Base-by-base conservation (phyloP, 2,888 invertebrate species). In the Lasioglossum oenotherae region DNA sequence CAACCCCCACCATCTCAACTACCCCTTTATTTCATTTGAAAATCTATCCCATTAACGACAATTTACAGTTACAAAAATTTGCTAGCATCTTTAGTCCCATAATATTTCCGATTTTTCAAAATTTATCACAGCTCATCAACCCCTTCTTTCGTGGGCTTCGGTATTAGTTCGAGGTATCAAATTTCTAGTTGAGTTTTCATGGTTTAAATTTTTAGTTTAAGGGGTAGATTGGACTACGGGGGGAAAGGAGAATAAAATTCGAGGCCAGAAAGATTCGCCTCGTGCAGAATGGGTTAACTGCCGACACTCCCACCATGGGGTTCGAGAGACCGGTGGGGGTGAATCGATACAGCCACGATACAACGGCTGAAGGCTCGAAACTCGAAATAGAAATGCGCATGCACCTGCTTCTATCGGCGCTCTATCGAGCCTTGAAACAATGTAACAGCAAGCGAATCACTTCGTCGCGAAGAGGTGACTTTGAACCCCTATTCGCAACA, bases 261-360 rank as follows among this genome's bases (percentile, higher is more conserved):
- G 60, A 44, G 27, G 14, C 12, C 35, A 16, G 67, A 89, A 87
- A 87, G 92, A 78, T 92, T 92, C 89, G 90, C 93, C 90, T 91
- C 91, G 92, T 92, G 92, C 84, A 90, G 78, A 88, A 89, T 90
- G 90, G 93, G 88, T 91, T 91, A 88, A 85, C 86, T 80, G 79
- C 75, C 81, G 85, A 76, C 49, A 73, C 78, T 84, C 91, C 92
- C 91, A 90, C 93, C 90, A 90, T 82, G 81, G 85, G 75, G 74
- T 79, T 85, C 80, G 82, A 82, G 87, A 38, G 71, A 76, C 77
- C 71, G 85, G 86, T 89, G 93, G 93, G 93, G 93, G 81, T 92
- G 93, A 95, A 95, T 95, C 95, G 94, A 95, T 95, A 95, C 94
- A 94, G 94, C 93, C 90, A 85, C 94, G 94, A 94, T 94, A 94